Evolutionary conservation across 2,888 invertebrate genomes (phyloP).

Genomic region (Aspidiotus destructor): DNA sequence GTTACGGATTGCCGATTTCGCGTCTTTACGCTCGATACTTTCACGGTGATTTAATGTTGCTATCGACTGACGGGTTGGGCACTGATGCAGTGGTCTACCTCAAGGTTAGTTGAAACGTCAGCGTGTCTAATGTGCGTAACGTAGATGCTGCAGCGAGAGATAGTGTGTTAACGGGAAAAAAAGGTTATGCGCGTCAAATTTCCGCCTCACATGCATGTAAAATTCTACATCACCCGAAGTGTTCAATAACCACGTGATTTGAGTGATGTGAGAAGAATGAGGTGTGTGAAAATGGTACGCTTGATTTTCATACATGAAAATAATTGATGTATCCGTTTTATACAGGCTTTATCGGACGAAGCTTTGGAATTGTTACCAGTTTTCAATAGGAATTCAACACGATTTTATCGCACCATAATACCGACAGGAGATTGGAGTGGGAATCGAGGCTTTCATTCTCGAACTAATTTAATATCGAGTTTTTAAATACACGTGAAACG

Average conservation of each 20-base stretch:
- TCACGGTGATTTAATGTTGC: conserved; percentile 86
- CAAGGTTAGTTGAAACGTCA: conserved; percentile 60
- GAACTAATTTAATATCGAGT: background rate
- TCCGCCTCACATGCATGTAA: background rate
- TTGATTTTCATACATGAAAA: no score
- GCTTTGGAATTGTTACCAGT: conserved; percentile 94
- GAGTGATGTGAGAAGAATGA: no score
- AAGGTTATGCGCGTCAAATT: background rate
- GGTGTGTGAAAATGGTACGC: no score
- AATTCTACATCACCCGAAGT: no score
- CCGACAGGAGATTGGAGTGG: conserved; percentile 75
- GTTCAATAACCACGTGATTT: no score
- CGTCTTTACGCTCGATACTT: conserved; percentile 95
- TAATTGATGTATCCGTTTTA: conserved; percentile 5
- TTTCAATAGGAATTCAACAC: conserved; percentile 90
- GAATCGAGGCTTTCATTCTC: conserved; percentile 22
- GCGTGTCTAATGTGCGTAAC: background rate
- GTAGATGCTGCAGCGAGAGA: no score
- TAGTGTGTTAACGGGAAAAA: no score
- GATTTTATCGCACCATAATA: conserved; percentile 72
- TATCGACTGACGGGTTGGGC: conserved; percentile 93
- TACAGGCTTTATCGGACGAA: conserved; percentile 54
- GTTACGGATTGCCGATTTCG: conserved; percentile 94
- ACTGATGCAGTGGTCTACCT: conserved; percentile 94
- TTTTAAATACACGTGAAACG: no score